These are phyloP conservation scores for Anastrepha ludens DNA, from an alignment of 1,140 invertebrate species.

Conservation along the genomic window DNA sequence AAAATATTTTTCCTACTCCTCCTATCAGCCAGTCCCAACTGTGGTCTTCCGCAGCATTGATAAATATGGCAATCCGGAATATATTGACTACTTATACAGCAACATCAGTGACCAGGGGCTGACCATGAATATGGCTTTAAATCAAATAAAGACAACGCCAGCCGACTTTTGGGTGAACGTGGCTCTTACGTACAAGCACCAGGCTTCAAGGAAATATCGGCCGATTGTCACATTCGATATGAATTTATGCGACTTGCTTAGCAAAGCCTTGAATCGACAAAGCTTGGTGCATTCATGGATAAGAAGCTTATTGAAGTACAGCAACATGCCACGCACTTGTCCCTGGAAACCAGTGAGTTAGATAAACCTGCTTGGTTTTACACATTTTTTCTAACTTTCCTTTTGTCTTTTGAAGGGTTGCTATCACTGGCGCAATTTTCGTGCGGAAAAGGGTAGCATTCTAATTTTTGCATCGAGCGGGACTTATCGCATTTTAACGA, in stretches of 20 bases:
- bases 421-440: conserved; percentile 28
- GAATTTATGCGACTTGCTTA: conserved; percentile 46
- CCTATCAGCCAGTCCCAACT: neutral
- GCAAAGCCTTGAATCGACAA: neutral
- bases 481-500: neutral
- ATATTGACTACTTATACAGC: neutral
- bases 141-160: neutral
- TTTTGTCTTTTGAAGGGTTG: conserved; percentile 21
- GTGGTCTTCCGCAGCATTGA: conserved; percentile 6
- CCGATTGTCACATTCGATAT: conserved; percentile 22
- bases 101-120: neutral
- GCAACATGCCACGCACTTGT: conserved; percentile 52
- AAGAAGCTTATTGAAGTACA: conserved; percentile 37
- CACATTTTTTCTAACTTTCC: neutral
- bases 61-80: neutral
- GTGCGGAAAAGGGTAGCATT: conserved; percentile 6
- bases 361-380: neutral
- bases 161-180: conserved; percentile 42
- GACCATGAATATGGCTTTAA: conserved; percentile 11
- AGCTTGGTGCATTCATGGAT: conserved; percentile 47
- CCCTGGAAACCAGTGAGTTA: conserved; percentile 43
- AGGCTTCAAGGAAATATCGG: conserved; percentile 16
- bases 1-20: neutral
- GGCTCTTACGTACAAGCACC: neutral
- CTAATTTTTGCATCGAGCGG: conserved; percentile 4